Evolutionary conservation across 2,113 vertebrate species (phyloP).

Genomic region (Elanoides forficatus): DNA sequence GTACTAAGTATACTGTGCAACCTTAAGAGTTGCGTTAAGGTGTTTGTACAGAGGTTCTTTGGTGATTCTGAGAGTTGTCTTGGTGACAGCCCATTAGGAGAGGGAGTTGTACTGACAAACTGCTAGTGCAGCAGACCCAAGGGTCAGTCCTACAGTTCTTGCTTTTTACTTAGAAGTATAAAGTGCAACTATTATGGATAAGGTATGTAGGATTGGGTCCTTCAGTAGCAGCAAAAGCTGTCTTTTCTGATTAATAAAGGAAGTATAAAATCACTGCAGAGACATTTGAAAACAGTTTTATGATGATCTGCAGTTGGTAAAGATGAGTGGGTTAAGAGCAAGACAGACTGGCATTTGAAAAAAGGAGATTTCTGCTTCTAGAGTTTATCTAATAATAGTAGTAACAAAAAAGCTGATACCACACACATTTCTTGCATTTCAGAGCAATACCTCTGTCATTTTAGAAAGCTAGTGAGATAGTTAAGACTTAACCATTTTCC

Average conservation of each 20-base stretch:
- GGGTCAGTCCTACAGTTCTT: not conserved
- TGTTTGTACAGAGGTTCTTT: not conserved
- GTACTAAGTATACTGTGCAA: not conserved
- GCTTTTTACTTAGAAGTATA: not conserved
- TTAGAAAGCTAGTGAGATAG: not conserved
- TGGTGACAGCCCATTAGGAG: constrained; percentile 19
- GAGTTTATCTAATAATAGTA: not conserved
- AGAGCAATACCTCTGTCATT: not conserved
- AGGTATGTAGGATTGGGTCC: not conserved
- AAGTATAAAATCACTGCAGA: not conserved
- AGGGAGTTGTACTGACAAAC: not conserved
- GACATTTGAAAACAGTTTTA: not conserved
- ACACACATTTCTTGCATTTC: not conserved
- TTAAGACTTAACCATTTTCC: not conserved
- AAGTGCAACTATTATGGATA: not conserved
- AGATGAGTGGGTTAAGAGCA: not conserved
- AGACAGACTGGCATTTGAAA: not conserved
- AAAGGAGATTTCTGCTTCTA: not conserved
- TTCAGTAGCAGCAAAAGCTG: not conserved
- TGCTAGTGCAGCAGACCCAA: not conserved
- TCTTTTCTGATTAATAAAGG: not conserved
- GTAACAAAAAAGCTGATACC: not conserved
- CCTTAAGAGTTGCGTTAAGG: not conserved
- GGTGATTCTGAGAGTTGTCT: not conserved
- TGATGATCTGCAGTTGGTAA: not conserved